Conservation (phyloP, 1,140 invertebrate genomes). For the Ylistrum balloti region DNA sequence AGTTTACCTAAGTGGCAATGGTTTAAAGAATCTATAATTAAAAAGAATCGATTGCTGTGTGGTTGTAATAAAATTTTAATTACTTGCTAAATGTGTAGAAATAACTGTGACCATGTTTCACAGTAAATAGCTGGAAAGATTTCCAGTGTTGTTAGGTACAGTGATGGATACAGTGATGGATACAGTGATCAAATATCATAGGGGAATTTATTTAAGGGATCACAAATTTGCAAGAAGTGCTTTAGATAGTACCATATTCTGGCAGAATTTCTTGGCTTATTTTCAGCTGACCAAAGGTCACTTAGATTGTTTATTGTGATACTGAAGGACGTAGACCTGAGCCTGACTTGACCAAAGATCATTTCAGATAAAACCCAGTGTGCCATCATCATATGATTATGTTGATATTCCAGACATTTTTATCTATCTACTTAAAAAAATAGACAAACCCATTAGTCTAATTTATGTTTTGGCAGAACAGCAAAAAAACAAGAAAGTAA, state of each 20-base stretch:
- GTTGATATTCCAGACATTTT: neutral
- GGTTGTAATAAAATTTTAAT: too few relatives aligned
- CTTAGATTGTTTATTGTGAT: neutral
- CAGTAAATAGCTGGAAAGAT: too few relatives aligned
- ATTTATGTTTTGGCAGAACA: constrained; percentile 29
- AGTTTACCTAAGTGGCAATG: too few relatives aligned
- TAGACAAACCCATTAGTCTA: neutral
- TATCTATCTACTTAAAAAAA: neutral
- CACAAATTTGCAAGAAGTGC: too few relatives aligned
- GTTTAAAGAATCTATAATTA: too few relatives aligned
- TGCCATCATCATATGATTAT: neutral
- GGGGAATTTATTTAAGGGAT: neutral
- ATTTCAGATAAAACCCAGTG: neutral
- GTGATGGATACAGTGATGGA: too few relatives aligned
- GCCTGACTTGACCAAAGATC: neutral
- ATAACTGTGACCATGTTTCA: too few relatives aligned
- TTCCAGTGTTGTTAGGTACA: too few relatives aligned
- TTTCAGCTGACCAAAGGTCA: neutral
- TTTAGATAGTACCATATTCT: too few relatives aligned
- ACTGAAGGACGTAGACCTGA: neutral
- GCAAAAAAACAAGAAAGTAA: neutral
- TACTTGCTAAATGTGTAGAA: too few relatives aligned
- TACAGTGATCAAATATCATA: neutral
- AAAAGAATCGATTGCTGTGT: too few relatives aligned
- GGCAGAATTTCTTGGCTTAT: neutral